Conservation (phyloP, 2,113 vertebrate genomes). For the Ctenodactylus gundi region DNA sequence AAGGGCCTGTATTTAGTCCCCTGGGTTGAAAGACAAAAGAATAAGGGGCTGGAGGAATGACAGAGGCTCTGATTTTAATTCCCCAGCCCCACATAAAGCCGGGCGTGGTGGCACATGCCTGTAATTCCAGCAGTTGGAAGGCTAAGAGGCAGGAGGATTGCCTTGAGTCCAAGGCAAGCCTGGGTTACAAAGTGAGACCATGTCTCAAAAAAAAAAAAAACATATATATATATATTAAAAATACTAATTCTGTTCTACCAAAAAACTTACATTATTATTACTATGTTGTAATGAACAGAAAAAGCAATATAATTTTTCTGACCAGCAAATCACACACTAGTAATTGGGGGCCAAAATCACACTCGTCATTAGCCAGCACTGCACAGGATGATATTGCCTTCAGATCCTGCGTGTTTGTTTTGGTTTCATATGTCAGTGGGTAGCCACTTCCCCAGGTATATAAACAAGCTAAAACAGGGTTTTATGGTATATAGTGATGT, state of each 20-base stretch:
- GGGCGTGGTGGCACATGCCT: too few relatives aligned
- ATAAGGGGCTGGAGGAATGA: too few relatives aligned
- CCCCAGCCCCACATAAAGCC: not conserved
- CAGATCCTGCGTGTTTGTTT: not conserved
- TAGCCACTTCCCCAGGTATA: not conserved
- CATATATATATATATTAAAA: not conserved
- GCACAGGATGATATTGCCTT: not conserved
- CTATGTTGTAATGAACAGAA: constrained; percentile 1
- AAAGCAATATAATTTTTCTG: not conserved
- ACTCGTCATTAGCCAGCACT: not conserved
- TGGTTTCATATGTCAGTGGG: not conserved
- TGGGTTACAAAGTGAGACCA: too few relatives aligned
- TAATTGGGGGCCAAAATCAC: not conserved
- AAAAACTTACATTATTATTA: not conserved
- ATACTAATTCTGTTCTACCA: not conserved
- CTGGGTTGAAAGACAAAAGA: too few relatives aligned
- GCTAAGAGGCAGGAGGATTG: too few relatives aligned
- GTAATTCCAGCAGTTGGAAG: too few relatives aligned
- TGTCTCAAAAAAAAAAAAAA: too few relatives aligned
- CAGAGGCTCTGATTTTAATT: not conserved
- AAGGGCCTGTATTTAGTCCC: too few relatives aligned
- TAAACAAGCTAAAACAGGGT: not conserved
- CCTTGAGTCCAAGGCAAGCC: too few relatives aligned
- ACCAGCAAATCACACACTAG: not conserved
- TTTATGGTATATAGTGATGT: not conserved